Percentiles rank a stretch among this genome's conserved stretches.
Evolutionary conservation across 2,113 vertebrate genomes (phyloP).

Genomic region (Dromaius novaehollandiae): DNA sequence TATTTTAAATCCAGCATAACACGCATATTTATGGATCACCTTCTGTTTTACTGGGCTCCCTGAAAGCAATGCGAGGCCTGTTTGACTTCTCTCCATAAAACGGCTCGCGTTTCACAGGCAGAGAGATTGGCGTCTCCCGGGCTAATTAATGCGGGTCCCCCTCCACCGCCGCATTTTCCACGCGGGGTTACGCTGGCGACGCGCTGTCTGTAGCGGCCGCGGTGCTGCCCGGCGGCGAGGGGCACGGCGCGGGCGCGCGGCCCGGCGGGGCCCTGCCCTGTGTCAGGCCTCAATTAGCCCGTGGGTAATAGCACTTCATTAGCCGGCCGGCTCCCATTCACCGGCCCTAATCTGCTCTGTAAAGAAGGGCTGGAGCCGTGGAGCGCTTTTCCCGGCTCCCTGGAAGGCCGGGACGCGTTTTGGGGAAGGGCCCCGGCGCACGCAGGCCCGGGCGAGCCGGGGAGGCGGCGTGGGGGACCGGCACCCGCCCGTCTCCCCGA

Average conservation of each 20-base stretch:
- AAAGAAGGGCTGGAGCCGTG: conserved; percentile 18
- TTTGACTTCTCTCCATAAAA: conserved; percentile 71
- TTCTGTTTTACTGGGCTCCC: conserved; percentile 74
- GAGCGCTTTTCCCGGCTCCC: conserved; percentile 34
- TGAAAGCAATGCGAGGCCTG: conserved; percentile 65
- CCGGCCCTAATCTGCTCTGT: conserved; percentile 64
- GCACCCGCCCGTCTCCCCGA: not conserved
- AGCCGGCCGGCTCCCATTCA: conserved; percentile 68
- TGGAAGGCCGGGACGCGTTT: not conserved
- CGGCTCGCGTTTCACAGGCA: conserved; percentile 69
- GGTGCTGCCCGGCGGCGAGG: not conserved
- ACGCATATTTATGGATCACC: conserved; percentile 66
- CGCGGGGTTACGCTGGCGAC: conserved; percentile 83
- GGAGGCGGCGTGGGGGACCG: too few relatives aligned
- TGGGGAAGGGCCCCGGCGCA: accelerated
- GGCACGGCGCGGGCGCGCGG: not conserved
- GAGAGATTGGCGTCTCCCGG: conserved; percentile 66
- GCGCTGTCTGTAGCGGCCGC: conserved; percentile 77
- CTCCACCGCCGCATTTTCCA: conserved; percentile 83
- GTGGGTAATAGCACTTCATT: conserved; percentile 74
- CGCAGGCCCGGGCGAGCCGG: not conserved
- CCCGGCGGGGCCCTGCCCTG: conserved; percentile 41
- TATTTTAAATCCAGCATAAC: conserved; percentile 61
- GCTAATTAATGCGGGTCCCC: conserved; percentile 77
- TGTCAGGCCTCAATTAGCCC: conserved; percentile 76